These are phyloP conservation scores for Leptonema lineaticorne DNA, from an alignment of 1,140 invertebrate genomes.

Conservation along the genomic window DNA sequence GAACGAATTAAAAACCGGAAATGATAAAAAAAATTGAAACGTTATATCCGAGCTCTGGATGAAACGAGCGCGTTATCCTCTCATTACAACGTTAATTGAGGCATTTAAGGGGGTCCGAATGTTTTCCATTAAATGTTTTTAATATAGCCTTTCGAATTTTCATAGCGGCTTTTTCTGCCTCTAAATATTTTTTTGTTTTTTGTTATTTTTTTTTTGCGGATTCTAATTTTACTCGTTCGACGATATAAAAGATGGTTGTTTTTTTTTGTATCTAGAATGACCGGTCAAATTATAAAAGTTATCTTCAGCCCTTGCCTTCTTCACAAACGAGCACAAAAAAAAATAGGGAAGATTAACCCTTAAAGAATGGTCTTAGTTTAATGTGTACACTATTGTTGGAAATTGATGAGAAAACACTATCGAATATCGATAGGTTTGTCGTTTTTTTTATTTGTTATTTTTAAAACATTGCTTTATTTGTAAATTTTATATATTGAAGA, in stretches of 20 bases:
- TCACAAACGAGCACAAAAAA: neutral
- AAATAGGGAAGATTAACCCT: neutral
- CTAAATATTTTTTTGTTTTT: too few species aligned
- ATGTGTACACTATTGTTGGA: too few species aligned
- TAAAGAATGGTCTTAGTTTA: too few species aligned
- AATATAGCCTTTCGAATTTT: constrained; percentile 9
- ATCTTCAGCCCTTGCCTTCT: neutral
- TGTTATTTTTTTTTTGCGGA: too few species aligned
- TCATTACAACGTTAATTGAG: constrained; percentile 25
- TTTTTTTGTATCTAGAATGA: constrained; percentile 11
- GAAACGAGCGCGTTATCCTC: constrained; percentile 9
- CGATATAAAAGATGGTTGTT: constrained; percentile 1
- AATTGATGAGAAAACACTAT: too few species aligned
- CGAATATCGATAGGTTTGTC: too few species aligned
- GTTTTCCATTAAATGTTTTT: constrained; percentile 18
- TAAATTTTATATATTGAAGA: too few species aligned
- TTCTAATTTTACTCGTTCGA: constrained; percentile 10
- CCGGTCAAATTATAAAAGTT: constrained; percentile 7
- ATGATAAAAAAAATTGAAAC: too few species aligned
- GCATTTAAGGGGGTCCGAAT: constrained; percentile 20
- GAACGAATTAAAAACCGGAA: too few species aligned
- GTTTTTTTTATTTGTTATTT: too few species aligned
- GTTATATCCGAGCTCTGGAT: too few species aligned
- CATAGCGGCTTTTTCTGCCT: constrained; percentile 12
- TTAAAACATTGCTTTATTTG: too few species aligned